These are phyloP conservation scores for Montifringilla adamsi DNA, from an alignment of 2,113 vertebrate genomes.

Conservation along the genomic window DNA sequence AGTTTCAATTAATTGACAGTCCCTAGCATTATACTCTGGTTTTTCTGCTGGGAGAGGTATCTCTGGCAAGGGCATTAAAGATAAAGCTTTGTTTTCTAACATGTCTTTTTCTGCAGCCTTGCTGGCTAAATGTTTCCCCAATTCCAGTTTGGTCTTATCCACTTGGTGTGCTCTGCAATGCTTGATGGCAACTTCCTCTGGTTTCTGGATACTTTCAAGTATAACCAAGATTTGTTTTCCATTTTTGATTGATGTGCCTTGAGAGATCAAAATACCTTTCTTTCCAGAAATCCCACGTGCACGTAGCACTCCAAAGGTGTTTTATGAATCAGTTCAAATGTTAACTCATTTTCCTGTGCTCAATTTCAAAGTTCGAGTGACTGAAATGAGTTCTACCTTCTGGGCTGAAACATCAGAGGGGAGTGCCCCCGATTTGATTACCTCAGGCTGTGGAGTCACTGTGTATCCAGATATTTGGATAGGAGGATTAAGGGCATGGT, in stretches of 20 bases:
- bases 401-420: not conserved
- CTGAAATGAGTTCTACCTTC: not conserved
- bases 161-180: too few species aligned
- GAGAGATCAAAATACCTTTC: not conserved
- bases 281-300: not conserved
- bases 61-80: not conserved
- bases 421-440: fast-evolving
- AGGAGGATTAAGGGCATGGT: not conserved
- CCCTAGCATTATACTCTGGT: not conserved
- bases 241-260: not conserved
- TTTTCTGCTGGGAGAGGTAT: not conserved
- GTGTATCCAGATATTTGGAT: not conserved
- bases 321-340: too few species aligned
- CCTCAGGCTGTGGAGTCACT: not conserved
- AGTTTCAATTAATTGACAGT: not conserved
- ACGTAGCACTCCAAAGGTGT: not conserved
- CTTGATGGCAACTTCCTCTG: not conserved
- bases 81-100: not conserved
- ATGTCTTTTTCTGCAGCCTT: not conserved
- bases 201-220: not conserved
- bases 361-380: not conserved
- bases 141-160: too few species aligned
- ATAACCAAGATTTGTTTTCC: not conserved
- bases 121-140: not conserved
- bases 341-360: not conserved